Evolutionary conservation across 2,113 vertebrate genomes (phyloP).

Genomic region (Phylloscopus trochilus): DNA sequence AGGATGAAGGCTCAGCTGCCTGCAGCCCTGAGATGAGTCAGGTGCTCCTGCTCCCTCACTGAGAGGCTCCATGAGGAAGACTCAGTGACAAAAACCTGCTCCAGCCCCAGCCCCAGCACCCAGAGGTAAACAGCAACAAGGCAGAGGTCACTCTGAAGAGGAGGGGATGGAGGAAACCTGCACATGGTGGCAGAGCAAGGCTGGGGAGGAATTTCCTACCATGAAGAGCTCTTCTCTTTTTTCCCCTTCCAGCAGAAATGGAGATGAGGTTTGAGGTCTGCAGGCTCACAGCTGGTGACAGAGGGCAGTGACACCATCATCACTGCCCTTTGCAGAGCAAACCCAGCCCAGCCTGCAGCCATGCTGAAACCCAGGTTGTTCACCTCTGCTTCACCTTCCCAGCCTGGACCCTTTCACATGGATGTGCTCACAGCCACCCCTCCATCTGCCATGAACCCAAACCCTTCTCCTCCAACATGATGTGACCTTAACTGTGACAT

Average conservation of each 20-base stretch:
- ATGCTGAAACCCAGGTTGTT: rapidly evolving
- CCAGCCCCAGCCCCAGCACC: background rate
- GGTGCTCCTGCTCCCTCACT: background rate
- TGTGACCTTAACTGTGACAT: rapidly evolving
- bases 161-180: background rate
- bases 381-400: background rate
- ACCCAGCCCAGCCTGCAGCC: background rate
- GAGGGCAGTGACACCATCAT: background rate
- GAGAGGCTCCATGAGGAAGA: too few species aligned
- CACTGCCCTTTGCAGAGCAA: rapidly evolving
- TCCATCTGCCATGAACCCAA: background rate
- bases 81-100: rapidly evolving
- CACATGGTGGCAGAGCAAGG: background rate
- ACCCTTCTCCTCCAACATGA: background rate
- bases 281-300: background rate
- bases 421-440: background rate
- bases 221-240: background rate
- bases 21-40: background rate
- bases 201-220: background rate
- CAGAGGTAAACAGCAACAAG: rapidly evolving
- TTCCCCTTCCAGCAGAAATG: background rate
- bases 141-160: background rate
- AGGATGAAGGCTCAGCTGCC: background rate
- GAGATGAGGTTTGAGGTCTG: background rate
- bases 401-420: background rate